Conservation (phyloP, 2,888 invertebrate genomes). For the Drosophila demipolita region DNA sequence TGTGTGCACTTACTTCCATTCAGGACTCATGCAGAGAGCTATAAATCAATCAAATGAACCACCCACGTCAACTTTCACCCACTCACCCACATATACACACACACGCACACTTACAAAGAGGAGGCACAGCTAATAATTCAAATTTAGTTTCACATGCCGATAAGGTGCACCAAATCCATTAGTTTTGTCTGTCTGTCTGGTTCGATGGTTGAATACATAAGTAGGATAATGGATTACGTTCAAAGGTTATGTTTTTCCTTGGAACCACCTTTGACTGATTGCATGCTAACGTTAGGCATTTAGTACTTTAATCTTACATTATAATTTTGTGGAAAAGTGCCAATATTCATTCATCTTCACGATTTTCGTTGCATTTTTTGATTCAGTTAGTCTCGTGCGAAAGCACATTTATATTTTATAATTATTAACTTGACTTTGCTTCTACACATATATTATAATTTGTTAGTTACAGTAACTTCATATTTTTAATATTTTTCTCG, state of each 20-base stretch:
- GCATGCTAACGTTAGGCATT: background rate
- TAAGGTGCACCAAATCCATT: constrained; percentile 24
- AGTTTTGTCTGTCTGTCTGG: background rate
- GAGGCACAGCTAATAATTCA: constrained; percentile 9
- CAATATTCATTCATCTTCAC: constrained; percentile 9
- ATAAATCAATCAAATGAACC: constrained; percentile 52
- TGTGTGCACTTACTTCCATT: background rate
- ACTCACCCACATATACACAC: constrained; percentile 3
- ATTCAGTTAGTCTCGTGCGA: background rate
- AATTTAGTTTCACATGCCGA: constrained; percentile 13
- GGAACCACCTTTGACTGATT: constrained; percentile 1
- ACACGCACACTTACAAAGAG: constrained; percentile 11
- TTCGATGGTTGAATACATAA: background rate
- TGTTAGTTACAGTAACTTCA: background rate
- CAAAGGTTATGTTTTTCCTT: background rate
- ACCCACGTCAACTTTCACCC: constrained; percentile 6
- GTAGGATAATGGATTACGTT: constrained; percentile 25
- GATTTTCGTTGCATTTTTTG: constrained; percentile 13
- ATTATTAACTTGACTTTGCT: background rate
- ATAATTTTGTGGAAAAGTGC: background rate
- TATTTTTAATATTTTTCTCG: background rate
- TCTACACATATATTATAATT: background rate
- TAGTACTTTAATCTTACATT: background rate
- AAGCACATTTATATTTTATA: background rate
- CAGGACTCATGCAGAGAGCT: constrained; percentile 18